These are phyloP conservation scores for Xylocopa sonorina DNA, from an alignment of 1,140 invertebrate species.

Conservation along the genomic window DNA sequence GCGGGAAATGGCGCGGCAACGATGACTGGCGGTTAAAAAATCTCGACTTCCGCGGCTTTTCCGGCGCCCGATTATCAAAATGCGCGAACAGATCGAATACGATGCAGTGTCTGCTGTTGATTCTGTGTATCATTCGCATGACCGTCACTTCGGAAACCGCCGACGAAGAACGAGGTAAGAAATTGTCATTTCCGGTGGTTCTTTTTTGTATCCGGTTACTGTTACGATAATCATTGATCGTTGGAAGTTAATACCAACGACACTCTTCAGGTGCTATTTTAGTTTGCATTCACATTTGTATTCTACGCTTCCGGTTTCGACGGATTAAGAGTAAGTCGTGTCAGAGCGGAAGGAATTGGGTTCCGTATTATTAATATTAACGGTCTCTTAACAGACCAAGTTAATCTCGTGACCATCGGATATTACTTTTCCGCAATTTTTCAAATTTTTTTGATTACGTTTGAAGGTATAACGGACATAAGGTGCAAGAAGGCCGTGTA, in stretches of 20 bases:
- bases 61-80: constrained; percentile 50
- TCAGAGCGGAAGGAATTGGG: not conserved
- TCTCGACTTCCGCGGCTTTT: constrained; percentile 14
- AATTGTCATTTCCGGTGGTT: not conserved
- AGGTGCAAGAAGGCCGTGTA: no score
- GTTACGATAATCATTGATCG: no score
- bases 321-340: no score
- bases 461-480: no score
- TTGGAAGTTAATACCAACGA: no score
- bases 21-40: constrained; percentile 22
- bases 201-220: no score
- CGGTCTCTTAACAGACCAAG: no score
- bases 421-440: no score
- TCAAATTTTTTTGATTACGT: no score
- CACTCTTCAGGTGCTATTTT: not conserved
- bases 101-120: constrained; percentile 60
- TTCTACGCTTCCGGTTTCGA: no score
- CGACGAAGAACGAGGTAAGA: constrained; percentile 62
- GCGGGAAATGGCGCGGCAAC: constrained; percentile 22
- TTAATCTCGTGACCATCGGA: no score
- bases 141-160: constrained; percentile 24
- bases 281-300: not conserved
- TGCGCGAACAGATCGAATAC: constrained; percentile 56
- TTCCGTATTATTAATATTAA: no score
- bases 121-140: constrained; percentile 53